A percentile compares a stretch with the other conserved stretches of the same genome.
These are phyloP conservation scores for Melanophora roralis DNA, from an alignment of 2,888 invertebrate species.

Conservation along the genomic window DNA sequence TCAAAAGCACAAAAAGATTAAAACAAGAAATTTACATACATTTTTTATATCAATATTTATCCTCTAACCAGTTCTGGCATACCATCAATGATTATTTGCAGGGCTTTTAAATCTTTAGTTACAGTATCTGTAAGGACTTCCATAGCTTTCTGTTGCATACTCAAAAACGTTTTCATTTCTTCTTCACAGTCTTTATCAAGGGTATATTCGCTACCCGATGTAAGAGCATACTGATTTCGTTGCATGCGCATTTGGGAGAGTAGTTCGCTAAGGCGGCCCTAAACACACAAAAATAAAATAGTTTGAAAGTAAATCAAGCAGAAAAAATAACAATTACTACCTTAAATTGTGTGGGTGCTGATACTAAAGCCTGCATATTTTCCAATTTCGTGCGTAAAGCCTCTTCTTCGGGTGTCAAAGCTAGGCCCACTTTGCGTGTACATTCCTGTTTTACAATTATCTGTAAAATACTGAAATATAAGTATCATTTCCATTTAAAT, in stretches of 20 bases:
- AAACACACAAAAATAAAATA: background rate
- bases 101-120: conserved; percentile 86
- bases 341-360: conserved; percentile 94
- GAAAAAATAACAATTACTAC: conserved; percentile 79
- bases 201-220: conserved; percentile 84
- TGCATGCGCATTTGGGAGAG: conserved; percentile 90
- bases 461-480: conserved; percentile 77
- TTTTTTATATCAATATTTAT: conserved; percentile 43
- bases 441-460: conserved; percentile 92
- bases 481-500: background rate
- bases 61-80: conserved; percentile 80
- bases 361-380: conserved; percentile 89
- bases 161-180: conserved; percentile 86
- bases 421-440: conserved; percentile 90
- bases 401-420: conserved; percentile 94
- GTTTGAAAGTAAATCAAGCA: background rate
- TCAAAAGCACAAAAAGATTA: too few relatives aligned
- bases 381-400: conserved; percentile 91
- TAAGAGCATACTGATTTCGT: conserved; percentile 80
- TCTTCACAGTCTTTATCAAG: conserved; percentile 86
- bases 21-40: too few relatives aligned
- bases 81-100: conserved; percentile 88
- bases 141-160: conserved; percentile 93
- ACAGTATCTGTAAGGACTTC: conserved; percentile 90
- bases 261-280: conserved; percentile 94